A percentile compares a stretch with the other conserved stretches of the same genome.
phyloP scores from a whole-genome alignment of 1,140 invertebrate genomes.

The Amyelois transitella region DNA sequence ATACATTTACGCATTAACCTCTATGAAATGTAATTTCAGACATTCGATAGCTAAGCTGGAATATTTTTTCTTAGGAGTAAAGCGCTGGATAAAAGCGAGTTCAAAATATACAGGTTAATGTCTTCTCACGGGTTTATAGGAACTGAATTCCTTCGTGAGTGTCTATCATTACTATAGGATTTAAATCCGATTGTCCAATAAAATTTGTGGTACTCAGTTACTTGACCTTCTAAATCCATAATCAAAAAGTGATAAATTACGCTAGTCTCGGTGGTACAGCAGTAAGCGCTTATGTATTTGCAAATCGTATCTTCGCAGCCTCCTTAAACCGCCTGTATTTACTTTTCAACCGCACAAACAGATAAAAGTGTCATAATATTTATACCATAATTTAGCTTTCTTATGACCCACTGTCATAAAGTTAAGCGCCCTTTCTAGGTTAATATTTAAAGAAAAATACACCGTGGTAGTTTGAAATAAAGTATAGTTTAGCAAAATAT shows the following conservation, averaged over 20 bases:
- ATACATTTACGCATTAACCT: too few species aligned
- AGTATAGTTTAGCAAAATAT: constrained; percentile 44
- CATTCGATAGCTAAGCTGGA: too few species aligned
- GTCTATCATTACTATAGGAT: background rate
- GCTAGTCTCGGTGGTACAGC: constrained; percentile 22
- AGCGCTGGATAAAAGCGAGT: too few species aligned
- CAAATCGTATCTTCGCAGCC: constrained; percentile 30
- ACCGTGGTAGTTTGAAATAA: constrained; percentile 38
- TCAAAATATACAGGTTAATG: background rate
- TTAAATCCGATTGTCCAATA: constrained; percentile 21
- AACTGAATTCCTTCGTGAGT: background rate
- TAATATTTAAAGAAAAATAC: constrained; percentile 30
- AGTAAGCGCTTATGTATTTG: constrained; percentile 20
- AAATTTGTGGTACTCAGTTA: constrained; percentile 21
- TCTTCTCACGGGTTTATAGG: background rate
- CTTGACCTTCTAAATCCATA: constrained; percentile 33
- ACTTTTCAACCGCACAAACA: constrained; percentile 62
- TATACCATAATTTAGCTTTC: constrained; percentile 66
- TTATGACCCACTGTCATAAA: constrained; percentile 63
- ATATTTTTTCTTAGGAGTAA: too few species aligned
- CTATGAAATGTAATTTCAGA: too few species aligned
- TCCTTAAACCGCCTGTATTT: constrained; percentile 45
- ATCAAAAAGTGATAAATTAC: constrained; percentile 39
- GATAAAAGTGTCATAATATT: constrained; percentile 72
- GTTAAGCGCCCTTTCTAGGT: constrained; percentile 52